Conservation (phyloP, 2,797 vertebrate species). For the Thripadectes ignobilis region DNA sequence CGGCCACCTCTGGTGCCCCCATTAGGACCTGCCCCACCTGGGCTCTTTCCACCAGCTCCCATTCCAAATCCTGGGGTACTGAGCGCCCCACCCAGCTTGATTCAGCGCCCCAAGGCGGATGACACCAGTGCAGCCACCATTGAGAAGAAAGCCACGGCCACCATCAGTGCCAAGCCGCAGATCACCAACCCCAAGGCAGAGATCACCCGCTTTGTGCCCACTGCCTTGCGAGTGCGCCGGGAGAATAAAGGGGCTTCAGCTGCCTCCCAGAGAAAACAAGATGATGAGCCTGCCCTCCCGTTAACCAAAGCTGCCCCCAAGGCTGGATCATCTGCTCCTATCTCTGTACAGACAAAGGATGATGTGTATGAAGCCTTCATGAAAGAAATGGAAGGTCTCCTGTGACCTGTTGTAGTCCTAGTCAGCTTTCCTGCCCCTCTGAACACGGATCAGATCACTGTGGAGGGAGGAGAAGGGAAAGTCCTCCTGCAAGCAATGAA, state of each 20-base stretch:
- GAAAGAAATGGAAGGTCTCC: conserved; percentile 98
- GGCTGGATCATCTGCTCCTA: conserved; percentile 74
- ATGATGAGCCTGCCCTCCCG: conserved; percentile 75
- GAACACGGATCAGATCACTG: background rate
- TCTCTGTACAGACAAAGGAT: conserved; percentile 96
- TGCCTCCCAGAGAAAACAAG: conserved; percentile 73
- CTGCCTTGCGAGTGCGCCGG: conserved; percentile 89
- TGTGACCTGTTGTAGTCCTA: conserved; percentile 74
- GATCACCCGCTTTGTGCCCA: conserved; percentile 95
- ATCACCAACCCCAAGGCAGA: conserved; percentile 97
- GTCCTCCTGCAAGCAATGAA: background rate
- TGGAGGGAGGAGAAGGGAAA: background rate
- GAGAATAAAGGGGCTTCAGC: conserved; percentile 81
- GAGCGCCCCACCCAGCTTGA: conserved; percentile 92
- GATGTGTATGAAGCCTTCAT: conserved; percentile 98
- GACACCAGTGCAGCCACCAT: conserved; percentile 87
- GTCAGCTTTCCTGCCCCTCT: conserved; percentile 30
- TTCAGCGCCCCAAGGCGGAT: conserved; percentile 87
- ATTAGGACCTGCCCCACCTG: conserved; percentile 82
- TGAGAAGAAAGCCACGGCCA: conserved; percentile 94
- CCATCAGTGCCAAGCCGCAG: conserved; percentile 97
- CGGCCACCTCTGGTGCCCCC: conserved; percentile 85
- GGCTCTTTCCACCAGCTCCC: conserved; percentile 88
- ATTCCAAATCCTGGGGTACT: conserved; percentile 90
- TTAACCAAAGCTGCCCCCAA: conserved; percentile 80